A percentile compares a stretch with the other conserved stretches of the same genome.
Conservation (phyloP, 2,888 invertebrate genomes). For the Dynastes grantii region DNA sequence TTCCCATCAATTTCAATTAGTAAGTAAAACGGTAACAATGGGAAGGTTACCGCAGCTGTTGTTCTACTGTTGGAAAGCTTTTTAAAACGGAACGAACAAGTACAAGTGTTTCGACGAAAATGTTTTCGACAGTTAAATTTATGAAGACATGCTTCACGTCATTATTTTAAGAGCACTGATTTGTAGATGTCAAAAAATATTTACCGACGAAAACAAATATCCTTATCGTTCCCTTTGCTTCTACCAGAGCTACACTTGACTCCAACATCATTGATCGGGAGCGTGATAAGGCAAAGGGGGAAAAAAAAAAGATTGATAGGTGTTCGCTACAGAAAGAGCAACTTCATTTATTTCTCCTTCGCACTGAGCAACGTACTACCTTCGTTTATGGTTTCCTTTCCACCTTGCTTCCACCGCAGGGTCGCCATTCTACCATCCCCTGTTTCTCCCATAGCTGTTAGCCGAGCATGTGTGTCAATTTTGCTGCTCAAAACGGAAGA, state of each 20-base stretch:
- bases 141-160: constrained; percentile 54
- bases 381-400: constrained; percentile 40
- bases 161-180: constrained; percentile 57
- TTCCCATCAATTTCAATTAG: constrained; percentile 22
- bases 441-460: not conserved
- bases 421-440: not conserved
- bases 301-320: constrained; percentile 42
- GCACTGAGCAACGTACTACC: constrained; percentile 5
- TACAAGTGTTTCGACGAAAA: constrained; percentile 46
- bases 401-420: constrained; percentile 6
- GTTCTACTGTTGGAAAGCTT: not conserved
- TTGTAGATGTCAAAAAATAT: constrained; percentile 57
- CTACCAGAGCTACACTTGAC: constrained; percentile 41
- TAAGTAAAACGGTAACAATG: constrained; percentile 11
- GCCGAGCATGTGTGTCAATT: constrained; percentile 8
- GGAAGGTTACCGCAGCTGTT: not conserved
- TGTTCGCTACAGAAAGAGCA: constrained; percentile 42
- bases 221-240: constrained; percentile 12
- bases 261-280: constrained; percentile 50
- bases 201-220: constrained; percentile 54
- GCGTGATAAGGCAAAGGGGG: constrained; percentile 30
- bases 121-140: constrained; percentile 55
- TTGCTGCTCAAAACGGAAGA: constrained; percentile 9
- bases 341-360: constrained; percentile 53
- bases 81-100: constrained; percentile 25